Conservation (phyloP, 2,797 vertebrate genomes). For the Potorous gilbertii region DNA sequence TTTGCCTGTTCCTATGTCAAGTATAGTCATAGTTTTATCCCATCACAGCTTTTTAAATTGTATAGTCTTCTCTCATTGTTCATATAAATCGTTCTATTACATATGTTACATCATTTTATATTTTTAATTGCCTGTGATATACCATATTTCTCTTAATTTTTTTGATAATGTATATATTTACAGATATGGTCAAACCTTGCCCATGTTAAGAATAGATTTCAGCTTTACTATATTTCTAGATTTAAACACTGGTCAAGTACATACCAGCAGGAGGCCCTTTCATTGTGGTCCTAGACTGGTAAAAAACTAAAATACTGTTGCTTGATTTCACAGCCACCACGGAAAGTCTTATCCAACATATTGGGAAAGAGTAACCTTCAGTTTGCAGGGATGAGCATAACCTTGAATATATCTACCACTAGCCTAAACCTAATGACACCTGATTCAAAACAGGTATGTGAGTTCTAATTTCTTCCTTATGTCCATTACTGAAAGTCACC, state of each 20-base stretch:
- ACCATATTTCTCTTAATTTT: not conserved
- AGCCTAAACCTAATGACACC: conserved; percentile 98
- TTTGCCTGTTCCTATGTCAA: not conserved
- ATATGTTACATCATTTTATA: not conserved
- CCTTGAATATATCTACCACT: conserved; percentile 97
- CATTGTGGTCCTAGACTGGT: not conserved
- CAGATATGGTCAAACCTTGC: conserved; percentile 76
- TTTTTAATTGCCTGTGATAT: not conserved
- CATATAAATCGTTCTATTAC: not conserved
- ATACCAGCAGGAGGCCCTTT: not conserved
- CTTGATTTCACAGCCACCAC: conserved; percentile 89
- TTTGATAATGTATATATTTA: not conserved
- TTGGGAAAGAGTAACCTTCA: conserved; percentile 98
- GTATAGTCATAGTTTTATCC: not conserved
- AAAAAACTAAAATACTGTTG: conserved; percentile 65
- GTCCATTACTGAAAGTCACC: not conserved
- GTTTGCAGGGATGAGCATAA: conserved; percentile 98
- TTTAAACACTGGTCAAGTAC: conserved; percentile 49
- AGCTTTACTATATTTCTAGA: conserved; percentile 71
- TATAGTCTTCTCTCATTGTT: not conserved
- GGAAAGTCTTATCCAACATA: conserved; percentile 95
- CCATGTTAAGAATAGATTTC: conserved; percentile 80
- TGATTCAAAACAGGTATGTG: conserved; percentile 96
- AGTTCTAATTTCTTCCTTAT: conserved; percentile 1
- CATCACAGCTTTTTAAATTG: not conserved